phyloP scores from a whole-genome alignment of 2,113 vertebrate species.

The Xiphorhynchus elegans region DNA sequence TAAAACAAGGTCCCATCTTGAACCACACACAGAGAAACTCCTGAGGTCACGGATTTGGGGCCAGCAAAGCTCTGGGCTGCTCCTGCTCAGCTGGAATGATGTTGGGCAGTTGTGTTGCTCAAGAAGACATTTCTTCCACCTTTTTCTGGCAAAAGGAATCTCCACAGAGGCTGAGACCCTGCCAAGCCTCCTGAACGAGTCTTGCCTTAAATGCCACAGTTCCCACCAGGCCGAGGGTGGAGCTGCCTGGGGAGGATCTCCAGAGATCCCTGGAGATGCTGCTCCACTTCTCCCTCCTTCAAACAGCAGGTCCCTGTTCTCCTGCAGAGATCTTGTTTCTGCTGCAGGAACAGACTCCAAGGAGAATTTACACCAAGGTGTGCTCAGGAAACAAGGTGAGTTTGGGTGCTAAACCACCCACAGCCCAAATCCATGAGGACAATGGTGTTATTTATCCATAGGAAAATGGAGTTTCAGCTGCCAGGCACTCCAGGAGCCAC shows the following conservation, averaged over 20 bases:
- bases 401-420: neutral
- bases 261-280: neutral
- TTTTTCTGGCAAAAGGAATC: neutral
- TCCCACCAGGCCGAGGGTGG: rapidly evolving
- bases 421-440: neutral
- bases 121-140: neutral
- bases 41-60: neutral
- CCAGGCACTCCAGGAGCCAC: rapidly evolving
- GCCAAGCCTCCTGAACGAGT: rapidly evolving
- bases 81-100: neutral
- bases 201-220: neutral
- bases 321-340: neutral
- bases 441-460: rapidly evolving
- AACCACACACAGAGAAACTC: neutral
- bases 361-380: neutral
- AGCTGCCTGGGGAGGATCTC: neutral
- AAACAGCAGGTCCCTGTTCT: neutral
- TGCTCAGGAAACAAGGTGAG: neutral
- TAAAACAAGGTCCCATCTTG: neutral
- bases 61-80: neutral
- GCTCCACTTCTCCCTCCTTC: neutral
- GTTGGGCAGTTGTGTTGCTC: neutral
- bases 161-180: neutral
- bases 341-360: neutral
- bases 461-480: neutral